These are phyloP conservation scores for Micrasema longulum DNA, from an alignment of 1,140 invertebrate genomes.

Conservation along the genomic window DNA sequence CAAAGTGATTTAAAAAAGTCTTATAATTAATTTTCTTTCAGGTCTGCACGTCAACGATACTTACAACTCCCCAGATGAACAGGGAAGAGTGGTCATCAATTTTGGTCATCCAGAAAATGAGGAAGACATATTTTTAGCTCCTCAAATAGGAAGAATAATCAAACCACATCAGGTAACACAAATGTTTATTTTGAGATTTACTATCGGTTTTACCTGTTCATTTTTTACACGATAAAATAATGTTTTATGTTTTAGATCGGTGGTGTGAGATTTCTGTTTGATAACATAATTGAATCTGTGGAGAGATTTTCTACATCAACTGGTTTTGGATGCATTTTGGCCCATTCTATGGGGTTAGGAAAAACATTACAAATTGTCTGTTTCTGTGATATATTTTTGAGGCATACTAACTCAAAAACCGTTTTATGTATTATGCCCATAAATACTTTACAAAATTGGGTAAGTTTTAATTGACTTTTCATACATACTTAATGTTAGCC, in stretches of 20 bases:
- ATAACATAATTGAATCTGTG: constrained; percentile 95
- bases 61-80: constrained; percentile 92
- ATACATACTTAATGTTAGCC: too few relatives aligned
- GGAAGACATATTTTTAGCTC: constrained; percentile 92
- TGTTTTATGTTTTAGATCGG: constrained; percentile 78
- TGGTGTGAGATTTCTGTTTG: constrained; percentile 95
- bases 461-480: constrained; percentile 53
- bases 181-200: constrained; percentile 40
- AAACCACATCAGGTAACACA: constrained; percentile 90
- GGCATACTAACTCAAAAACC: constrained; percentile 88
- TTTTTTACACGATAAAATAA: background rate
- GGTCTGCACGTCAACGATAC: constrained; percentile 90
- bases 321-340: constrained; percentile 97
- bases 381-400: constrained; percentile 95
- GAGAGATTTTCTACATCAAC: constrained; percentile 88
- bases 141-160: constrained; percentile 91
- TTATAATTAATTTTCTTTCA: constrained; percentile 47
- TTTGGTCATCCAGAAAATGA: constrained; percentile 95
- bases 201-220: too few relatives aligned
- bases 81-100: constrained; percentile 94
- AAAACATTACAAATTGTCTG: constrained; percentile 97
- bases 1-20: too few relatives aligned
- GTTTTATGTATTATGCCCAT: constrained; percentile 98
- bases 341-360: constrained; percentile 99
- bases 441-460: constrained; percentile 99